A percentile compares a stretch with the other conserved stretches of the same genome.
Evolutionary conservation across 1,140 invertebrate genomes (phyloP).

Genomic region (Cephus cinctus): DNA sequence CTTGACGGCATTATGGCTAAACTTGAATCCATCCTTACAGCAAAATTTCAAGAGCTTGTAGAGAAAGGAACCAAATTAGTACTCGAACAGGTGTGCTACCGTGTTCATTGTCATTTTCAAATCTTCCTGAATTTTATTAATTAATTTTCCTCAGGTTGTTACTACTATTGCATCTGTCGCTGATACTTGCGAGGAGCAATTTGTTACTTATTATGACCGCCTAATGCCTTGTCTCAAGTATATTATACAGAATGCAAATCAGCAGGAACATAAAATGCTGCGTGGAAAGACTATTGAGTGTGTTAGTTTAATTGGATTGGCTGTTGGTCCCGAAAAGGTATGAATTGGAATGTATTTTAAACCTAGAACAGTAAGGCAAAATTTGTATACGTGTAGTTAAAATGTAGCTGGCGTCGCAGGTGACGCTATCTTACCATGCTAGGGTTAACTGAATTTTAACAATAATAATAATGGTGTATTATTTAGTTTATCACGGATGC

Average conservation of each 20-base stretch:
- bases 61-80: conserved; percentile 95
- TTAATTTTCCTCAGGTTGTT: conserved; percentile 59
- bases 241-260: conserved; percentile 93
- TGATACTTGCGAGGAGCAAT: conserved; percentile 97
- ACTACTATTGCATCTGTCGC: conserved; percentile 98
- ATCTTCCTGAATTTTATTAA: not conserved
- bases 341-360: too few relatives aligned
- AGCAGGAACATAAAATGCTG: conserved; percentile 83
- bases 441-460: too few relatives aligned
- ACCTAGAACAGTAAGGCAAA: too few relatives aligned
- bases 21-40: conserved; percentile 85
- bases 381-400: too few relatives aligned
- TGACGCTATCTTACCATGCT: too few relatives aligned
- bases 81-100: conserved; percentile 78
- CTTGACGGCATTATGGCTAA: conserved; percentile 89
- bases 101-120: not conserved
- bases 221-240: conserved; percentile 97
- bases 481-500: conserved; percentile 86
- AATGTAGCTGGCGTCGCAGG: too few relatives aligned
- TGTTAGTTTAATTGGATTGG: conserved; percentile 96
- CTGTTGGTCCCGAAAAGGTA: conserved; percentile 92
- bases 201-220: conserved; percentile 79
- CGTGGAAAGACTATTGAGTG: conserved; percentile 98
- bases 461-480: too few relatives aligned
- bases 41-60: conserved; percentile 93